Percentiles rank a stretch among this genome's conserved stretches.
phyloP scores from a whole-genome alignment of 2,888 invertebrate species.

The Metallyticus violacea region DNA sequence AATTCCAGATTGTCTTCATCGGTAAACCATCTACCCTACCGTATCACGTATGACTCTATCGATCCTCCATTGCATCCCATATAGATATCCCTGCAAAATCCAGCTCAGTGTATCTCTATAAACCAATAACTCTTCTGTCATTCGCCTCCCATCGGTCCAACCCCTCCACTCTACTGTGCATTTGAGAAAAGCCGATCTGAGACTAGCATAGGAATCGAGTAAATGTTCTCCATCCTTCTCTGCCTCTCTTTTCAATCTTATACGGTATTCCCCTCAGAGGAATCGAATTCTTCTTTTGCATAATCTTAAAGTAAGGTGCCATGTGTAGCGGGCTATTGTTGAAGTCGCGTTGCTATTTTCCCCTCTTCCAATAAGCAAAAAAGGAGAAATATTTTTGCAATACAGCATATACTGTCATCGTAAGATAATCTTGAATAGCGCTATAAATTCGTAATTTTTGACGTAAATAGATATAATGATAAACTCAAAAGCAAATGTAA shows the following conservation, averaged over 20 bases:
- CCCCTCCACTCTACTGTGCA: not conserved
- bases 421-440: too few species aligned
- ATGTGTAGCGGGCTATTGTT: not conserved
- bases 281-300: constrained; percentile 11
- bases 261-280: not conserved
- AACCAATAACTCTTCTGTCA: not conserved
- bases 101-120: not conserved
- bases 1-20: not conserved
- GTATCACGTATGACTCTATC: not conserved
- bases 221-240: constrained; percentile 3
- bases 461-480: too few species aligned
- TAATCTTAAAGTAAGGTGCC: not conserved
- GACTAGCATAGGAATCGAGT: not conserved
- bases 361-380: not conserved
- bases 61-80: not conserved
- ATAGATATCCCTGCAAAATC: not conserved
- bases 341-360: not conserved
- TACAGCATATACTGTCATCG: too few species aligned
- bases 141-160: not conserved
- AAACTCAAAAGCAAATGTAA: too few species aligned
- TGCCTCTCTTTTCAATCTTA: not conserved
- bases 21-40: not conserved
- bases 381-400: not conserved
- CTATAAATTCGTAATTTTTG: too few species aligned
- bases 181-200: not conserved